Conservation (phyloP, 2,888 invertebrate genomes). For the Clitarchus hookeri region DNA sequence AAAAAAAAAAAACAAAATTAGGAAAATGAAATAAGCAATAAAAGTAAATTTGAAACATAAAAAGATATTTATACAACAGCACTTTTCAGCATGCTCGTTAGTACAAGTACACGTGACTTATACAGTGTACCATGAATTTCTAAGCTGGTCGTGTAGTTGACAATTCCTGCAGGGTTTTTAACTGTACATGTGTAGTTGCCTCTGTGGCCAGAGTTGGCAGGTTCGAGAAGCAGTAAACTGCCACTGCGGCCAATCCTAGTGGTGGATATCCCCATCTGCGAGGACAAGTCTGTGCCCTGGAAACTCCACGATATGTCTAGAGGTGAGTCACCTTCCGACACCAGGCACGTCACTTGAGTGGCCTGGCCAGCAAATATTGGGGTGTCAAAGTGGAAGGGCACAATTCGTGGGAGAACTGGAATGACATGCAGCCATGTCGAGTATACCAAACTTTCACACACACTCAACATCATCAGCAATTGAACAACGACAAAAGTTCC, state of each 20-base stretch:
- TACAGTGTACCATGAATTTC: constrained; percentile 38
- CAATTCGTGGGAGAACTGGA: constrained; percentile 81
- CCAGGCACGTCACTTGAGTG: constrained; percentile 72
- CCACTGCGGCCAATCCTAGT: constrained; percentile 57
- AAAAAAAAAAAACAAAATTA: not conserved
- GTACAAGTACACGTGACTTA: not conserved
- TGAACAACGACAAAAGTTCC: not conserved
- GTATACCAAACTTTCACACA: not conserved
- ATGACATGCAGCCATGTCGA: constrained; percentile 45
- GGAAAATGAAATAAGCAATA: not conserved
- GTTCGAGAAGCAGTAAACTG: constrained; percentile 56
- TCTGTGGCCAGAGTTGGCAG: constrained; percentile 47
- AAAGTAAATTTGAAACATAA: not conserved
- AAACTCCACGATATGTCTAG: constrained; percentile 62
- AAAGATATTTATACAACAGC: constrained; percentile 18
- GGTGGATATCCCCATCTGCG: constrained; percentile 50
- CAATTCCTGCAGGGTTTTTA: constrained; percentile 50
- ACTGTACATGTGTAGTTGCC: constrained; percentile 55
- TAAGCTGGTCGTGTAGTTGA: constrained; percentile 48
- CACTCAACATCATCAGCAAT: not conserved
- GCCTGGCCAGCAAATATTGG: constrained; percentile 79
- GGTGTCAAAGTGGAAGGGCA: constrained; percentile 76
- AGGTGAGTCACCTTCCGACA: constrained; percentile 63
- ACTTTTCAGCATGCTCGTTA: not conserved
- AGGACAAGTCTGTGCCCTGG: constrained; percentile 55